Evolutionary conservation across 2,797 vertebrate species (phyloP).

Genomic region (Rachycentron canadum): DNA sequence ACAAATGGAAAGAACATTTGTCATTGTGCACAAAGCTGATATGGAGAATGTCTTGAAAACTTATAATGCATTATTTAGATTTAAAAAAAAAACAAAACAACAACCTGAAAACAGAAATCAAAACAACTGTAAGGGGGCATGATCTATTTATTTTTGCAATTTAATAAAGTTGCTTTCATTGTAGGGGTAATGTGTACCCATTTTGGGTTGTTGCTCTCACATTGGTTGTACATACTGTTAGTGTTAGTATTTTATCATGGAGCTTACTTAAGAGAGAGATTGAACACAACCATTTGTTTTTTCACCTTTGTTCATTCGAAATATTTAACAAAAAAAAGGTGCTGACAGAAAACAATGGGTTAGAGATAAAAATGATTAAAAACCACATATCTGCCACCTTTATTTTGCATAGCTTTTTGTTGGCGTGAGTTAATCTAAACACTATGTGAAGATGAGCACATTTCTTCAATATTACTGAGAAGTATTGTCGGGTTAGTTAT

Average conservation of each 20-base stretch:
- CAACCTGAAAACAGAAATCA: neutral
- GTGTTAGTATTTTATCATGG: neutral
- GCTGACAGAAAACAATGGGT: conserved; percentile 6
- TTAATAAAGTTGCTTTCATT: too few relatives aligned
- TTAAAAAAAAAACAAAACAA: neutral
- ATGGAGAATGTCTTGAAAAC: neutral
- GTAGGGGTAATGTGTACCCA: neutral
- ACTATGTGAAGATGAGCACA: too few relatives aligned
- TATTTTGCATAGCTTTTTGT: too few relatives aligned
- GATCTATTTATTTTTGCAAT: too few relatives aligned
- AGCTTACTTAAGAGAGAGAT: neutral
- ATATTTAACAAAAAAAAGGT: conserved; percentile 8
- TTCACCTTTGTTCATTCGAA: neutral
- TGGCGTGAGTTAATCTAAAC: neutral
- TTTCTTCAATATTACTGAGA: neutral
- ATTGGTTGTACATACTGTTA: neutral
- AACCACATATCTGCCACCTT: neutral
- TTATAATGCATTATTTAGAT: neutral
- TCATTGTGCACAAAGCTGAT: neutral
- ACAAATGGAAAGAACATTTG: neutral
- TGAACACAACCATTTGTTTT: neutral
- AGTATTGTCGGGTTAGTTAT: neutral
- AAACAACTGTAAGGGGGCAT: neutral
- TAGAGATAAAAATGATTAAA: neutral
- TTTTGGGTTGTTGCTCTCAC: neutral